These are phyloP conservation scores for Tangara arthus DNA, from an alignment of 2,797 vertebrate genomes.

Conservation along the genomic window DNA sequence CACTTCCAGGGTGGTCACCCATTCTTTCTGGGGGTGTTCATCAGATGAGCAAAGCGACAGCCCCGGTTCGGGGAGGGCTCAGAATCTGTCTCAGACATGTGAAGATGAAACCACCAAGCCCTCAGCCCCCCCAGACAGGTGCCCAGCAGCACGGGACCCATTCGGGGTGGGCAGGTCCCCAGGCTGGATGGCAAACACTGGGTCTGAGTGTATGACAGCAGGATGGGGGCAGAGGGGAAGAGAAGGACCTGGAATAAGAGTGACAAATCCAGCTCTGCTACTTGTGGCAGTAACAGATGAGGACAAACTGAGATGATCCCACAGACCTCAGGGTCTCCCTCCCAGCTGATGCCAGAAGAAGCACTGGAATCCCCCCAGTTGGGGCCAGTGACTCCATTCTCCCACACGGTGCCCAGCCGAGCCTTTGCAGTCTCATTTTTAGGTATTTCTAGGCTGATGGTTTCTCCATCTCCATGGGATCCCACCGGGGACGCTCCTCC, in stretches of 20 bases:
- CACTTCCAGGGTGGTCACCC: not conserved
- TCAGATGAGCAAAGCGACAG: fast-evolving
- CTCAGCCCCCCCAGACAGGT: not conserved
- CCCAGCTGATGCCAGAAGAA: not conserved
- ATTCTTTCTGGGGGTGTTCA: not conserved
- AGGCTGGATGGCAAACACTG: not conserved
- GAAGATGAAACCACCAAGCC: not conserved
- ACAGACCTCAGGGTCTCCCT: not conserved
- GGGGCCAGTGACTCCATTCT: not conserved
- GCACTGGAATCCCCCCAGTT: not conserved
- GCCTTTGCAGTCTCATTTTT: not conserved
- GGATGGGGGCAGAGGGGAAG: not conserved
- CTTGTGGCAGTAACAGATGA: not conserved
- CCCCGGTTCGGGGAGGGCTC: not conserved
- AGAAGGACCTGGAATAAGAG: not conserved
- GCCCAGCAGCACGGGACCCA: not conserved
- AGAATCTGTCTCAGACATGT: not conserved
- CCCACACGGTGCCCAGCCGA: not conserved
- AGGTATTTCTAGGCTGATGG: not conserved
- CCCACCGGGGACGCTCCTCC: not conserved
- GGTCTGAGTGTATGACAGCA: not conserved
- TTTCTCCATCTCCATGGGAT: not conserved
- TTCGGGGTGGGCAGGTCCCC: fast-evolving
- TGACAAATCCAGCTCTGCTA: not conserved
- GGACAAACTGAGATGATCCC: not conserved